Base-by-base conservation (phyloP, 2,797 vertebrate species). In the Thalassophryne amazonica region DNA sequence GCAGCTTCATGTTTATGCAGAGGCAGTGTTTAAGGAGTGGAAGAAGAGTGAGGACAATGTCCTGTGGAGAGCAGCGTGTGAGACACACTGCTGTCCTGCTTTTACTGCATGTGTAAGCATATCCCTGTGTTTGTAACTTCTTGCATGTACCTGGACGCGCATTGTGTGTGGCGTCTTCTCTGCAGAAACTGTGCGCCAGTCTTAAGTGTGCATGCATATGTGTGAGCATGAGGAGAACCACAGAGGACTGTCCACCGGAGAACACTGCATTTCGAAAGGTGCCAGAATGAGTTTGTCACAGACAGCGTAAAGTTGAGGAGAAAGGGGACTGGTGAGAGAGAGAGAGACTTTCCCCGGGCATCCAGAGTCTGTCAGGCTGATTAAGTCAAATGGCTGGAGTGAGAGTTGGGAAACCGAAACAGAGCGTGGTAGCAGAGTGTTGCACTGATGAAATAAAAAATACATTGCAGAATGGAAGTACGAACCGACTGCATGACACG, bases 261-360 rank as follows among this genome's bases (percentile, higher is more conserved):
- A 84, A 72, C 69, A 55, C 72, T 61, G 83, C 73, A 78, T 91
- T 83, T 86, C 20, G 64, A 77, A 91, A 90, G 68, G 69, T 93
- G 93, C 91, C 95, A 94, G 71, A 92, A 91, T 88, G 88, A 80
- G 90, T 98, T 95, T 96, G 93, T 92, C 79, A 88, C 73, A 70
- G 79, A 43, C 22, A 58, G 88, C 79, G 77, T 90, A 92, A 91
- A 93, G 78, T 88, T 80, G 85, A 87, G 88, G 91, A 62, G 86
- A 92, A 91, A 90, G 79, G 87, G 73, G 71, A 85, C 74, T 78
- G 85, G 17, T 64, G 78, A 80, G 82, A 82, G 72, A 83, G 89
- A 53, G 81, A 91, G 88, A 90, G 85, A 87, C 67, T 86, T 88
- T 90, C 87, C 92, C 61, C 65, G 84, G 92, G 94, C 93, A 91